Evolutionary conservation across 2,797 vertebrate species (phyloP).

Genomic region (Onychomys arenicola): DNA sequence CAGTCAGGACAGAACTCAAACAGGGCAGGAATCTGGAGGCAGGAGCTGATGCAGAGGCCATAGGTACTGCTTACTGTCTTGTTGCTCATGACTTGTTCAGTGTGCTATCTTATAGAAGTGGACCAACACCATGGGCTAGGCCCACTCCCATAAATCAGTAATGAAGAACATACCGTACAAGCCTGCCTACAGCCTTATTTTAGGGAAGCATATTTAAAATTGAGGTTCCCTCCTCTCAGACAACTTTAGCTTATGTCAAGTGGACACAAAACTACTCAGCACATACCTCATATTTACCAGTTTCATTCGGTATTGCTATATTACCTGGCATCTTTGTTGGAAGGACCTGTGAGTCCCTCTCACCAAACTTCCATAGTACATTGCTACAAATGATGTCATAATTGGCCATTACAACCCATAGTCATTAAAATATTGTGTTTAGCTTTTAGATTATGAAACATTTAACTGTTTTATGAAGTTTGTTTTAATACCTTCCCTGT

Average conservation of each 20-base stretch:
- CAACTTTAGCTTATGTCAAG: neutral
- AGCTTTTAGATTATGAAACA: neutral
- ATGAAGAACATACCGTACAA: neutral
- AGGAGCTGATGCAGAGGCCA: too few species aligned
- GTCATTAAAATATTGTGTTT: neutral
- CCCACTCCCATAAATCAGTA: neutral
- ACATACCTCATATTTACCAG: neutral
- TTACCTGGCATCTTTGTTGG: neutral
- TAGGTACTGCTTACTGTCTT: neutral
- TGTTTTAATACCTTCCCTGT: neutral
- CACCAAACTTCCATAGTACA: too few species aligned
- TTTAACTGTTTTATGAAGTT: neutral
- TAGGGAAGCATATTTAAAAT: neutral
- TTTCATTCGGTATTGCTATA: neutral
- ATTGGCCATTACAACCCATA: neutral
- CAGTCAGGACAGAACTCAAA: too few species aligned
- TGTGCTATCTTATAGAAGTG: neutral
- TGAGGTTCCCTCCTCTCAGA: too few species aligned
- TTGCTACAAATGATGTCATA: neutral
- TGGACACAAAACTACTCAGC: neutral
- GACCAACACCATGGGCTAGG: too few species aligned
- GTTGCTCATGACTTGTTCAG: neutral
- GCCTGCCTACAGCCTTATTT: neutral
- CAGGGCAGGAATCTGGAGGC: too few species aligned
- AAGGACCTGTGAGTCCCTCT: too few species aligned